phyloP scores from a whole-genome alignment of 2,888 invertebrate species.

The Abscondita cerata region DNA sequence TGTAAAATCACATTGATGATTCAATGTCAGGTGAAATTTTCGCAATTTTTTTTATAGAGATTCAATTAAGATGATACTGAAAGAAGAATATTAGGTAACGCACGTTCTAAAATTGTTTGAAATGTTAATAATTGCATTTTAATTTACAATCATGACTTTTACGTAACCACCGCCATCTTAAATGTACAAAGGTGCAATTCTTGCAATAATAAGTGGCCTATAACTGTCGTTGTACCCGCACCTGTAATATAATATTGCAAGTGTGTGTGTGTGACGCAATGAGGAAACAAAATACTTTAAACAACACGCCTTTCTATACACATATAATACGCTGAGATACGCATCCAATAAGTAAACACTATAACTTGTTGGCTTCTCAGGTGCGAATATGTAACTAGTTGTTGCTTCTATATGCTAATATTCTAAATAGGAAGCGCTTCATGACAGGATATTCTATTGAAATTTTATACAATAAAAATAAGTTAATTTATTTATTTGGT shows the following conservation, averaged over 20 bases:
- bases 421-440: not conserved
- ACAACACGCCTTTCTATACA: slow-evolving; percentile 22
- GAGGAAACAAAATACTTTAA: slow-evolving; percentile 17
- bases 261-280: slow-evolving; percentile 18
- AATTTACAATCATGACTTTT: slow-evolving; percentile 6
- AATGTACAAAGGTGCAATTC: slow-evolving; percentile 18
- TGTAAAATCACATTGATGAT: too few species aligned
- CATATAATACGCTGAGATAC: slow-evolving; percentile 3
- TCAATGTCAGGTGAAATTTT: too few species aligned
- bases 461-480: not conserved
- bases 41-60: too few species aligned
- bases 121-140: slow-evolving; percentile 9
- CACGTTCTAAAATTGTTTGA: not conserved
- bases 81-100: too few species aligned
- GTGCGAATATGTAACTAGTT: not conserved
- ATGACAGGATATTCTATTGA: not conserved
- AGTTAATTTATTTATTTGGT: too few species aligned
- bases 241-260: slow-evolving; percentile 11
- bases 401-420: not conserved
- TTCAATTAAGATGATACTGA: too few species aligned
- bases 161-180: slow-evolving; percentile 18
- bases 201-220: slow-evolving; percentile 22
- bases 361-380: not conserved
- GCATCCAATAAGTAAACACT: slow-evolving; percentile 9
- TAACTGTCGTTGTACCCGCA: slow-evolving; percentile 22